Evolutionary conservation across 2,113 vertebrate species (phyloP).

Genomic region (Equus quagga): DNA sequence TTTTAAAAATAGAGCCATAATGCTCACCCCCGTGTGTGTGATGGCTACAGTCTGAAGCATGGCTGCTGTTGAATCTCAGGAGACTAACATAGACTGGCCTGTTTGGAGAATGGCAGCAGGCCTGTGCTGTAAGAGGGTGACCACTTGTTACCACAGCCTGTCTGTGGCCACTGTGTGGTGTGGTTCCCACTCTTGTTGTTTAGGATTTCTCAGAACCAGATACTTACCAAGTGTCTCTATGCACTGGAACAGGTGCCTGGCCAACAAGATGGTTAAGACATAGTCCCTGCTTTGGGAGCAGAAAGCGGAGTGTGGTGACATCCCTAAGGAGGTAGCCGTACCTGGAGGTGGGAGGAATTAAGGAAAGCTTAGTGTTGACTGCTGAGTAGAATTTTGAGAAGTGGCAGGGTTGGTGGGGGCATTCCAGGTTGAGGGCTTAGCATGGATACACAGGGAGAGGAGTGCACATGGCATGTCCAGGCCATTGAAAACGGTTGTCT

Average conservation of each 20-base stretch:
- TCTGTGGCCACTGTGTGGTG: too few species aligned
- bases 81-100: not conserved
- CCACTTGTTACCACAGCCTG: not conserved
- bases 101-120: not conserved
- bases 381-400: not conserved
- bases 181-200: not conserved
- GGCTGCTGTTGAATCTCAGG: not conserved
- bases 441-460: not conserved
- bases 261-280: not conserved
- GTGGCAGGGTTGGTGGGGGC: not conserved
- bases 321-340: not conserved
- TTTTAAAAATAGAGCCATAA: not conserved
- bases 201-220: not conserved
- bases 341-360: too few species aligned
- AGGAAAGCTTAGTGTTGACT: not conserved
- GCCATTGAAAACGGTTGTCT: not conserved
- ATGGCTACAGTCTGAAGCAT: not conserved
- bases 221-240: not conserved
- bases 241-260: not conserved
- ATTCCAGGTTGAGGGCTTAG: not conserved
- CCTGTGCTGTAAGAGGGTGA: not conserved
- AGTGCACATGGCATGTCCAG: not conserved
- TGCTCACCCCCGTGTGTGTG: fast-evolving
- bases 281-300: not conserved
- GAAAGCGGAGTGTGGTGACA: not conserved